Evolutionary conservation across 2,113 vertebrate genomes (phyloP), one percentile per base, ranked within the genome.

Genomic region (Pollachius pollachius): DNA sequence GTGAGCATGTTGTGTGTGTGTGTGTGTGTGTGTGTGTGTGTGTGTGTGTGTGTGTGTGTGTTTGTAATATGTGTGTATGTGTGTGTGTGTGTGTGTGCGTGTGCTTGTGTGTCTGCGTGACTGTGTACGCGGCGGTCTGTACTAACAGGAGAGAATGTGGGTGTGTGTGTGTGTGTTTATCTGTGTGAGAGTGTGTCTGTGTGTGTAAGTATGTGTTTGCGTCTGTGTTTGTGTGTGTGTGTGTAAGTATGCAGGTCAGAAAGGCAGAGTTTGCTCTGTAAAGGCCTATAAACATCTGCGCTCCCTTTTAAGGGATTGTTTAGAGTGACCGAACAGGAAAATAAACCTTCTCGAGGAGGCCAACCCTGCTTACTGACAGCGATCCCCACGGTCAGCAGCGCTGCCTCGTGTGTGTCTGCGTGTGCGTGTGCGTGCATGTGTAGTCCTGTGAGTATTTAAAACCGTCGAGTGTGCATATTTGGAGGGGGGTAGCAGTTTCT

Each of bases 291-390:
- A 93, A 93, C 92, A 93, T 90, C 86, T 87, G 84, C 78, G 71
- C 85, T 89, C 84, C 92, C 92, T 93, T 93, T 93, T 93, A 91
- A 92, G 92, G 92, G 88, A 93, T 92, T 92, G 92, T 93, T 93
- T 93, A 92, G 89, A 90, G 89, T 85, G 85, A 89, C 76, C 62
- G 80, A 88, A 89, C 81, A 78, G 85, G 84, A 93, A 93, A 93
- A 93, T 93, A 93, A 93, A 93, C 89, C 70, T 87, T 90, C 85
- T 89, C 79, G 81, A 93, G 89, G 79, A 92, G 87, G 86, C 86
- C 79, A 73, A 77, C 65, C 70, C 81, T 87, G 75, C 78, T 72
- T 77, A 69, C 84, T 87, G 88, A 91, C 83, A 80, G 75, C 74
- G 77, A 81, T 90, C 85, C 75, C 78, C 67, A 77, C 88, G 88